Percentiles rank a stretch among this genome's conserved stretches.
Conservation (phyloP, 2,113 vertebrate genomes). For the Dicentrarchus labrax region DNA sequence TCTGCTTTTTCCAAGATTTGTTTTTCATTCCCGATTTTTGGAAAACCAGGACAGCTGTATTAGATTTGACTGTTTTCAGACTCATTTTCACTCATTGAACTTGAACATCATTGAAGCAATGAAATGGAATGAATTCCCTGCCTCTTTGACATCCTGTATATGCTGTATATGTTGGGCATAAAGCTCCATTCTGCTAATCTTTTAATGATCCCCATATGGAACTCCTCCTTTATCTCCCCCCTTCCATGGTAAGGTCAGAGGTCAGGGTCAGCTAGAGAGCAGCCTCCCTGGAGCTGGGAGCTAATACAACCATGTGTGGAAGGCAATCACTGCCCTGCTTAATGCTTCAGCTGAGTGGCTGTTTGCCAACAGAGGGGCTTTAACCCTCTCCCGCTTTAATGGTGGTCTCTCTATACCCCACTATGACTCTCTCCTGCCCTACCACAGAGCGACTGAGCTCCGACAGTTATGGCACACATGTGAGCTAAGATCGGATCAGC, state of each 20-base stretch:
- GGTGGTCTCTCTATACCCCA: slow-evolving; percentile 6
- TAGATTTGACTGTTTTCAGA: neutral
- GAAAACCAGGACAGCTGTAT: neutral
- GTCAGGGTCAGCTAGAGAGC: slow-evolving; percentile 33
- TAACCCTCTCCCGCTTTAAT: slow-evolving; percentile 4
- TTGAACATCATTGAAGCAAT: neutral
- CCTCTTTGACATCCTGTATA: neutral
- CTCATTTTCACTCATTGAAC: neutral
- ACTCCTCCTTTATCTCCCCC: neutral
- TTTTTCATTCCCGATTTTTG: neutral
- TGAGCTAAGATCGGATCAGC: slow-evolving; percentile 55
- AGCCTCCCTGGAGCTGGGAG: slow-evolving; percentile 24
- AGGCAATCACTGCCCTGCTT: slow-evolving; percentile 13
- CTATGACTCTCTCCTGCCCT: neutral
- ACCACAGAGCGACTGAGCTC: neutral
- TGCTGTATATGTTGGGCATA: neutral
- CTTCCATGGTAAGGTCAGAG: slow-evolving; percentile 6
- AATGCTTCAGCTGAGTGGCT: slow-evolving; percentile 33
- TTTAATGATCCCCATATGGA: neutral
- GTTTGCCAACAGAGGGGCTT: slow-evolving; percentile 35
- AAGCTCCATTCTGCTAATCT: neutral
- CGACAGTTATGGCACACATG: slow-evolving; percentile 52
- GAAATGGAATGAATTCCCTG: neutral
- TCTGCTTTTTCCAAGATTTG: neutral
- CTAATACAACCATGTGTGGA: slow-evolving; percentile 3